Conservation (phyloP, 2,113 vertebrate species). For the Henicopernis longicauda region DNA sequence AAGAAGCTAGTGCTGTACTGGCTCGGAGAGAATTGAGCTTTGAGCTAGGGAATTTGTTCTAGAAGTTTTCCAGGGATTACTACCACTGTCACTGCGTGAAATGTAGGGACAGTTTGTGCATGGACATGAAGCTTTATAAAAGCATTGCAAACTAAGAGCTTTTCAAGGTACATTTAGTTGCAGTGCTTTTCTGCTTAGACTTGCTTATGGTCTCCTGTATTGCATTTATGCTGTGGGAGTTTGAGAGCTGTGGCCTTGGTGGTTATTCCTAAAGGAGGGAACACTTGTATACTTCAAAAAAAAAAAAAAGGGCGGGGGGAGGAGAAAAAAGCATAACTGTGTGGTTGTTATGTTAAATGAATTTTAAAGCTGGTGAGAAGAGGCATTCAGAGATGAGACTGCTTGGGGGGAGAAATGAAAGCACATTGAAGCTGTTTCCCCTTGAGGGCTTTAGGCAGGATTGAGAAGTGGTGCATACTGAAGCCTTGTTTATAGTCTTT, state of each 20-base stretch:
- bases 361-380: no score
- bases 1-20: not conserved
- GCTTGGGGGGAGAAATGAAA: conserved; percentile 43
- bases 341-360: no score
- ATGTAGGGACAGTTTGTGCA: not conserved
- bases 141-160: not conserved
- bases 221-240: not conserved
- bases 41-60: conserved; percentile 3
- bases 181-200: conserved; percentile 26
- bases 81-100: not conserved
- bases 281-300: not conserved
- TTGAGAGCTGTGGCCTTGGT: conserved; percentile 16
- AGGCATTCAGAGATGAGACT: not conserved
- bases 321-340: no score
- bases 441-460: conserved; percentile 39
- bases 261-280: conserved; percentile 32
- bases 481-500: conserved; percentile 61
- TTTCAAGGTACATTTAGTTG: conserved; percentile 39
- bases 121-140: not conserved
- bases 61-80: conserved; percentile 33
- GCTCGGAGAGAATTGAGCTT: not conserved
- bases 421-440: not conserved
- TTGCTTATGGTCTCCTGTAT: not conserved
- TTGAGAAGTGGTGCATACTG: conserved; percentile 51
- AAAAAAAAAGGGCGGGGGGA: not conserved